These are phyloP conservation scores for Sapayoa aenigma DNA, from an alignment of 2,113 vertebrate genomes.

Conservation along the genomic window DNA sequence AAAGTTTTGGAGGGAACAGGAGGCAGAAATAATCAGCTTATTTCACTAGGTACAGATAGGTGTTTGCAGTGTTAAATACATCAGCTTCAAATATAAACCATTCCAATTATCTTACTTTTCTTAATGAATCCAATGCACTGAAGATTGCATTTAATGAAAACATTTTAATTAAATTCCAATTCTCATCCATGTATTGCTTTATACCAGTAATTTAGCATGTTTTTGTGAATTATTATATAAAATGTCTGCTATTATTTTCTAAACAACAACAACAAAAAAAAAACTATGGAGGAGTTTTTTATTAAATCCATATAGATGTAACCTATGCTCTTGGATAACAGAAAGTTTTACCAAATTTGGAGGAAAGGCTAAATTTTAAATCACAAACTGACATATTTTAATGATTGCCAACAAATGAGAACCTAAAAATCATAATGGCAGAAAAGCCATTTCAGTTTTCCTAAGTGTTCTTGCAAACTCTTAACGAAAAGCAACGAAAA, in stretches of 20 bases:
- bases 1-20: conserved; percentile 6
- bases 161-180: not conserved
- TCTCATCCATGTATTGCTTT: not conserved
- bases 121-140: not conserved
- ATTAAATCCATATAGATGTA: not conserved
- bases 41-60: not conserved
- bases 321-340: not conserved
- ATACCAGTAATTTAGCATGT: not conserved
- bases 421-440: not conserved
- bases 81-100: not conserved
- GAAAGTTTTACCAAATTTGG: not conserved
- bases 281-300: not conserved
- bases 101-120: not conserved
- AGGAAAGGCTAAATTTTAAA: not conserved
- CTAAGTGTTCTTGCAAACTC: not conserved
- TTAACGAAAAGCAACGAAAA: not conserved
- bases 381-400: fast-evolving
- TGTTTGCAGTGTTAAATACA: not conserved
- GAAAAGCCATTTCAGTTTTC: not conserved
- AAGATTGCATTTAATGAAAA: not conserved
- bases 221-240: not conserved
- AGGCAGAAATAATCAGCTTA: conserved; percentile 35
- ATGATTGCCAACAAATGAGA: not conserved
- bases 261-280: not conserved
- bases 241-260: not conserved